phyloP scores from a whole-genome alignment of 2,797 vertebrate genomes.

The Pangasius macronema region DNA sequence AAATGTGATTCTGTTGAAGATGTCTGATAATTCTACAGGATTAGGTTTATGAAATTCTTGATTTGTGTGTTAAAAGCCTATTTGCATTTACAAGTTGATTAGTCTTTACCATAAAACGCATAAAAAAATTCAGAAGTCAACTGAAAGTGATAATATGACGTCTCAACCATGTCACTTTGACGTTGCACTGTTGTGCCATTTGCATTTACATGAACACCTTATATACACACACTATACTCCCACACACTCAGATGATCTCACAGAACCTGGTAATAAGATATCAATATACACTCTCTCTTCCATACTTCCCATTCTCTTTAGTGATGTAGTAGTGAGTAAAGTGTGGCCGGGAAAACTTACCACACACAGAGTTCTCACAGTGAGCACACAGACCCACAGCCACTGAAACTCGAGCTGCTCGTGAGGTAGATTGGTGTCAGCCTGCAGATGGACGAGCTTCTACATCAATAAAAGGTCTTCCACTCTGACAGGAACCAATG shows the following conservation, averaged over 20 bases:
- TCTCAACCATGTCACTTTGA: neutral
- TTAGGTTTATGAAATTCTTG: neutral
- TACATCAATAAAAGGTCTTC: slow-evolving; percentile 56
- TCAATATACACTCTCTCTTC: neutral
- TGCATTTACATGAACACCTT: neutral
- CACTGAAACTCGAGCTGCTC: slow-evolving; percentile 55
- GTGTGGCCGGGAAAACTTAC: slow-evolving; percentile 22
- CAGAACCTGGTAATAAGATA: neutral
- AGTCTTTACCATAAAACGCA: neutral
- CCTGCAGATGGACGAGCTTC: slow-evolving; percentile 66
- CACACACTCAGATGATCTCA: slow-evolving; percentile 1
- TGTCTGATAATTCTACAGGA: neutral
- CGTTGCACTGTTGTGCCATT: neutral
- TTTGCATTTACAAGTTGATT: neutral
- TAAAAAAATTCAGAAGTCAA: neutral
- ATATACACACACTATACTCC: neutral
- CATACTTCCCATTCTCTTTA: neutral
- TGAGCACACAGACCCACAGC: slow-evolving; percentile 42
- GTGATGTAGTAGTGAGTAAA: neutral
- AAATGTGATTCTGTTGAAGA: neutral
- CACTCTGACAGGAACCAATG: slow-evolving; percentile 52
- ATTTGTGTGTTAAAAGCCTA: neutral
- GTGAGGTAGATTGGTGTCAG: slow-evolving; percentile 60
- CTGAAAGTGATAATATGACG: no score
- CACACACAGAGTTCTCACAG: slow-evolving; percentile 50